phyloP scores from a whole-genome alignment of 2,888 invertebrate genomes.

The Drosophila nigritarsus region DNA sequence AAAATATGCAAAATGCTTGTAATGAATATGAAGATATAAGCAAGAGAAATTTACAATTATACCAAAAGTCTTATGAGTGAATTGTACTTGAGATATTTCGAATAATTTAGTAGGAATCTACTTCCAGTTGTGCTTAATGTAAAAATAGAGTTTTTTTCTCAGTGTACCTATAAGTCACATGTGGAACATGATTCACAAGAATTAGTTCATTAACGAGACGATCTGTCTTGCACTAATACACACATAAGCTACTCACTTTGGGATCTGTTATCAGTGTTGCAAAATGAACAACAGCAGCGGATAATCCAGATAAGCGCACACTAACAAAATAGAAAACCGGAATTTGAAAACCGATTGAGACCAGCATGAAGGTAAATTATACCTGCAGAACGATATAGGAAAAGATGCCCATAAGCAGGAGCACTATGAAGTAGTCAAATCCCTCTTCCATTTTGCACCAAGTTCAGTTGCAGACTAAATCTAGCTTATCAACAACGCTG shows the following conservation, averaged over 20 bases:
- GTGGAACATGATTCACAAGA: not conserved
- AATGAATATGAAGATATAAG: not conserved
- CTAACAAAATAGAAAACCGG: slow-evolving; percentile 30
- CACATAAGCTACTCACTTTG: slow-evolving; percentile 29
- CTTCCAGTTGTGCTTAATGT: not conserved
- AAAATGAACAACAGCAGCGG: slow-evolving; percentile 28
- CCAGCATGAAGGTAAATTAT: not conserved
- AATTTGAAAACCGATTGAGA: not conserved
- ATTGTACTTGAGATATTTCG: not conserved
- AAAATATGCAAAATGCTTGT: not conserved
- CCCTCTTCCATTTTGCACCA: slow-evolving; percentile 53
- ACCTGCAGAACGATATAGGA: slow-evolving; percentile 57
- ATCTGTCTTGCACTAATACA: not conserved
- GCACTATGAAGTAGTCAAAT: slow-evolving; percentile 29
- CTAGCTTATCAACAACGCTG: slow-evolving; percentile 43
- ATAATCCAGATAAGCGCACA: slow-evolving; percentile 51
- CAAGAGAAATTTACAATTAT: not conserved
- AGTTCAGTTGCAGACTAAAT: slow-evolving; percentile 57
- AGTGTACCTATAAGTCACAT: slow-evolving; percentile 1
- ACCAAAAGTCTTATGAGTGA: not conserved
- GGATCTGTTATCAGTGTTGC: not conserved
- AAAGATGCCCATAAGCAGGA: slow-evolving; percentile 52
- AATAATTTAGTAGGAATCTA: not conserved
- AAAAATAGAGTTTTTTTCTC: not conserved
- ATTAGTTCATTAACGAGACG: not conserved